These are phyloP conservation scores for Trichopoda pennipes DNA, from an alignment of 2,888 invertebrate species.

Conservation along the genomic window DNA sequence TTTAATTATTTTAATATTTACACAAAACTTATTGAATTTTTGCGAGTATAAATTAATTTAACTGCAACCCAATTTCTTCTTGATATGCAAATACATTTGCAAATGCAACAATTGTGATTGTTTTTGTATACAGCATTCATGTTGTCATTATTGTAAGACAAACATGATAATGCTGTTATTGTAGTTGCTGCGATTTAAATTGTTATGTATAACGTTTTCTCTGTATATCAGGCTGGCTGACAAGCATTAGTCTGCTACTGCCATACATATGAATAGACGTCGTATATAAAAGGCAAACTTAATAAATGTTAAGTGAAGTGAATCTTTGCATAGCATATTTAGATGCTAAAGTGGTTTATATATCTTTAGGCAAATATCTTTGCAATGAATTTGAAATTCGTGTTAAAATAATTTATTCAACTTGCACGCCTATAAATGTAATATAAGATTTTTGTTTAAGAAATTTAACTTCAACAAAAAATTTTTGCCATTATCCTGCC, in stretches of 20 bases:
- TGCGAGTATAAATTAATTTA: too few species aligned
- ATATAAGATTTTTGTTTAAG: background rate
- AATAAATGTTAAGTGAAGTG: slow-evolving; percentile 8
- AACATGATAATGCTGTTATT: slow-evolving; percentile 48
- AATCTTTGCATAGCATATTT: background rate
- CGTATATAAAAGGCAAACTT: too few species aligned
- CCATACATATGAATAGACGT: too few species aligned
- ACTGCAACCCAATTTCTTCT: background rate
- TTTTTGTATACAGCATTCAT: slow-evolving; percentile 49
- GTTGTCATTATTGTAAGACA: slow-evolving; percentile 62
- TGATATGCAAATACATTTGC: slow-evolving; percentile 25
- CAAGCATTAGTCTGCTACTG: slow-evolving; percentile 20
- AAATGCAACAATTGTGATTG: slow-evolving; percentile 50
- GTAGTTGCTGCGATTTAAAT: slow-evolving; percentile 14
- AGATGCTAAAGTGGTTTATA: background rate
- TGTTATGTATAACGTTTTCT: slow-evolving; percentile 16
- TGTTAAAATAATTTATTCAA: slow-evolving; percentile 78
- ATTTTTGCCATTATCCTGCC: slow-evolving; percentile 1
- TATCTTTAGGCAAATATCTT: background rate
- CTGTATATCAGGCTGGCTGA: slow-evolving; percentile 9
- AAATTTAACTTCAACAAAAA: background rate
- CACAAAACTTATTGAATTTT: too few species aligned
- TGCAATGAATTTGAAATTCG: slow-evolving; percentile 70
- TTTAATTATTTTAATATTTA: too few species aligned
- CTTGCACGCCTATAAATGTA: slow-evolving; percentile 65